phyloP scores from a whole-genome alignment of 2,113 vertebrate genomes.

The Rhinogobius similis region DNA sequence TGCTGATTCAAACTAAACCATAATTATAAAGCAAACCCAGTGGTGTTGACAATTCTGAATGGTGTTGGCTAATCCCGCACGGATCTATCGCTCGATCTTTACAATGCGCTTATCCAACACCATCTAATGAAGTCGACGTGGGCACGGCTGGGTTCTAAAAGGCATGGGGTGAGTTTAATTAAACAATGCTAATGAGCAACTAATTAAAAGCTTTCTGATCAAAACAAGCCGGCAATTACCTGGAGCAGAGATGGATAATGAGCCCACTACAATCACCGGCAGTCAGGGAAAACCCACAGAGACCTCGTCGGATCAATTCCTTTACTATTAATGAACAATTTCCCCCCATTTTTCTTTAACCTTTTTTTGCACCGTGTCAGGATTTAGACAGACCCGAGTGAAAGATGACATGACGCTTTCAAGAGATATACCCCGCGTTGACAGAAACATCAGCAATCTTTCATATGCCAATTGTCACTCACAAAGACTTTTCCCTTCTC shows the following conservation, averaged over 20 bases:
- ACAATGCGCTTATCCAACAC: conserved; percentile 47
- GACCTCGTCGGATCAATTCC: conserved; percentile 66
- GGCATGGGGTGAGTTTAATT: conserved; percentile 77
- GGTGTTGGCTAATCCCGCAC: conserved; percentile 18
- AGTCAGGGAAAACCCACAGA: conserved; percentile 58
- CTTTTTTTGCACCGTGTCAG: conserved; percentile 43
- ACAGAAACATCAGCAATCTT: conserved; percentile 48
- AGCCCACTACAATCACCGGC: conserved; percentile 69
- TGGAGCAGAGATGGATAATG: conserved; percentile 73
- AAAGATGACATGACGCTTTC: conserved; percentile 34
- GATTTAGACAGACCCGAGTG: conserved; percentile 12
- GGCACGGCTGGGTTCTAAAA: conserved; percentile 65
- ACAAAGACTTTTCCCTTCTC: background rate
- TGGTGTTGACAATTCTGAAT: conserved; percentile 25
- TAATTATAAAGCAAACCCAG: conserved; percentile 10
- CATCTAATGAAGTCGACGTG: conserved; percentile 58
- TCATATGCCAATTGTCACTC: conserved; percentile 41
- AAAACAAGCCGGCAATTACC: conserved; percentile 77
- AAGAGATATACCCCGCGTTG: conserved; percentile 51
- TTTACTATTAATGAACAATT: conserved; percentile 60
- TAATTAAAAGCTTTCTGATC: conserved; percentile 79
- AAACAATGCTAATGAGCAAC: conserved; percentile 80
- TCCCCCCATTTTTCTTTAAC: conserved; percentile 23
- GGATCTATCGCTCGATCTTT: conserved; percentile 35
- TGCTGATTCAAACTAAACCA: background rate